These are phyloP conservation scores for Isoperla grammatica DNA, from an alignment of 2,888 invertebrate genomes.

Conservation along the genomic window DNA sequence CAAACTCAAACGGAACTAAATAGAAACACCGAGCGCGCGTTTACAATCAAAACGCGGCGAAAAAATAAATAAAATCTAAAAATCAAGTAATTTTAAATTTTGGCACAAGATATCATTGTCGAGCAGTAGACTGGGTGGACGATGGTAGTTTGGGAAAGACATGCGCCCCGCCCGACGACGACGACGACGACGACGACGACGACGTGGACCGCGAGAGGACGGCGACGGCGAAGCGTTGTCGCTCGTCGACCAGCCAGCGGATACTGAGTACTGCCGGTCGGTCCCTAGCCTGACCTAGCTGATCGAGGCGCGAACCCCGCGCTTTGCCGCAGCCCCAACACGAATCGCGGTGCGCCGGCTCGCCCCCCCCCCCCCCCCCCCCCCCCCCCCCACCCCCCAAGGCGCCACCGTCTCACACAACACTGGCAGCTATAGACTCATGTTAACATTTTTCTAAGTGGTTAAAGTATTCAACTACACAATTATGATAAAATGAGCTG, in stretches of 20 bases:
- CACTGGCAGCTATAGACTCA: background rate
- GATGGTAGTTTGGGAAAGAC: constrained; percentile 4
- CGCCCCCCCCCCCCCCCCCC: constrained; percentile 14
- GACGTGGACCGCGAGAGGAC: constrained; percentile 12
- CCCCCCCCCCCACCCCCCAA: background rate
- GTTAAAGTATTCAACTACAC: too few relatives aligned
- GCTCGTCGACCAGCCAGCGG: constrained; percentile 5
- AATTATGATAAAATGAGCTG: too few relatives aligned
- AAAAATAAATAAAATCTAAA: too few relatives aligned
- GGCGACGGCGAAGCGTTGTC: constrained; percentile 13
- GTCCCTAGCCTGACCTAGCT: constrained; percentile 22
- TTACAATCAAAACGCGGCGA: too few relatives aligned
- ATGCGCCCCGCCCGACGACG: constrained; percentile 36
- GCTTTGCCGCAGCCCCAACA: constrained; percentile 23
- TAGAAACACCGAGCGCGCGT: too few relatives aligned
- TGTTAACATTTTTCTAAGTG: too few relatives aligned
- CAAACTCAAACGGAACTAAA: background rate
- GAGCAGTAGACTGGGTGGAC: background rate
- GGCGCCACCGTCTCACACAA: background rate
- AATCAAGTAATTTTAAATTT: too few relatives aligned
- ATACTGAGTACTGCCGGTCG: constrained; percentile 3
- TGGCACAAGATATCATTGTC: too few relatives aligned
- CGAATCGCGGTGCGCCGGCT: constrained; percentile 14
- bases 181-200: constrained; percentile 34
- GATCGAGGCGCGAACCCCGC: constrained; percentile 23